phyloP scores from a whole-genome alignment of 2,113 vertebrate genomes.

The Otus sunia region DNA sequence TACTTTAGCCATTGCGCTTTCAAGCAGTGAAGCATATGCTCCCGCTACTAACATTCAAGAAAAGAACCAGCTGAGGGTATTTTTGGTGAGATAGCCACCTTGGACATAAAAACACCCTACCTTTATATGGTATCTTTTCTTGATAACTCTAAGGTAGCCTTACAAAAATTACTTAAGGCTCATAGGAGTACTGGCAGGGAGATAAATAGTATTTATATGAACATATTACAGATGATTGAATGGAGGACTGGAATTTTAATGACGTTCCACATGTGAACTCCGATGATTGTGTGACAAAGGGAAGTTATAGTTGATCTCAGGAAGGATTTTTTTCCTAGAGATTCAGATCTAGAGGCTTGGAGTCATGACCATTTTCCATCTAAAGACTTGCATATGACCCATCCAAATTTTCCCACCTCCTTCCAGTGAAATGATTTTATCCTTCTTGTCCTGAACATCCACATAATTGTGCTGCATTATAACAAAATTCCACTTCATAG shows the following conservation, averaged over 20 bases:
- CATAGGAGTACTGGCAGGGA: neutral
- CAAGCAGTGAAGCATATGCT: neutral
- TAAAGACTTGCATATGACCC: neutral
- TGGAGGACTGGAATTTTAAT: neutral
- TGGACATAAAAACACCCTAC: neutral
- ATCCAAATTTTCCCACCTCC: neutral
- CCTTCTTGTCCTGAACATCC: neutral
- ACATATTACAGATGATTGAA: neutral
- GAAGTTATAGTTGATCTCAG: neutral
- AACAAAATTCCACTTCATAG: neutral
- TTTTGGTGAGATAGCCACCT: neutral
- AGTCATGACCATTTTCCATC: neutral
- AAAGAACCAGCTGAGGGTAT: neutral
- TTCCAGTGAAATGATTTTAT: neutral
- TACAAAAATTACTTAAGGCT: neutral
- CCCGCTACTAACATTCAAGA: neutral
- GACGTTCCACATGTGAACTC: neutral
- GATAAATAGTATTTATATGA: neutral
- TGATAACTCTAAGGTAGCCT: neutral
- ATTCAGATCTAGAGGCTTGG: neutral
- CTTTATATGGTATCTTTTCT: neutral
- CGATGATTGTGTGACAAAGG: neutral
- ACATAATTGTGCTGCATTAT: neutral
- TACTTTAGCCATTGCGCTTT: neutral
- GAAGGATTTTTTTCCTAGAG: neutral